Percentiles rank a stretch among this genome's conserved stretches.
Conservation (phyloP, 2,797 vertebrate genomes). For the Gobio occitaniae region DNA sequence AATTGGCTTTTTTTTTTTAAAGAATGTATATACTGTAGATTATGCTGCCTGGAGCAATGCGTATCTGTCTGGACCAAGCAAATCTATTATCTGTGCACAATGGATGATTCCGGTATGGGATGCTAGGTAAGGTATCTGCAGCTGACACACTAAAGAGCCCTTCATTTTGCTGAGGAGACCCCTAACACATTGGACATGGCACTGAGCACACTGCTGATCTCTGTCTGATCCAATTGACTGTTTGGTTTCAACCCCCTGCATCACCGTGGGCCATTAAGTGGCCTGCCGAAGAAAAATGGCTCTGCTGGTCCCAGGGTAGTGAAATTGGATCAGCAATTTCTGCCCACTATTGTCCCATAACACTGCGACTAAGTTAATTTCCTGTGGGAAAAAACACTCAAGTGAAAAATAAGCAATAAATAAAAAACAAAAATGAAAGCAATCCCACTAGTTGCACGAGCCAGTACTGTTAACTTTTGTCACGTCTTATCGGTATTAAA, state of each 20-base stretch:
- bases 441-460: background rate
- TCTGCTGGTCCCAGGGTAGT: conserved; percentile 74
- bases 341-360: conserved; percentile 72
- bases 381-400: conserved; percentile 73
- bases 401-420: conserved; percentile 71
- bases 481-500: conserved; percentile 9
- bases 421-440: conserved; percentile 65
- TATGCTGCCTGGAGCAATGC: background rate
- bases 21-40: background rate
- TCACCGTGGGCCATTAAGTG: conserved; percentile 77
- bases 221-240: conserved; percentile 69
- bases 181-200: conserved; percentile 55
- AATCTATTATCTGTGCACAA: background rate
- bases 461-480: conserved; percentile 1
- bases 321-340: conserved; percentile 74
- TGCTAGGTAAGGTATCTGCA: conserved; percentile 40
- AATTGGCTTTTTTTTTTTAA: background rate
- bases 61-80: background rate
- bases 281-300: conserved; percentile 75
- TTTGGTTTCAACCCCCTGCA: conserved; percentile 73
- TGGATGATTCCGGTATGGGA: background rate
- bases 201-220: conserved; percentile 67
- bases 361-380: conserved; percentile 76
- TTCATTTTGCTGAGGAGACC: conserved; percentile 53
- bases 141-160: conserved; percentile 50